A percentile compares a stretch with the other conserved stretches of the same genome.
Conservation (phyloP, 2,888 invertebrate genomes). For the Chymomyza caudatula region DNA sequence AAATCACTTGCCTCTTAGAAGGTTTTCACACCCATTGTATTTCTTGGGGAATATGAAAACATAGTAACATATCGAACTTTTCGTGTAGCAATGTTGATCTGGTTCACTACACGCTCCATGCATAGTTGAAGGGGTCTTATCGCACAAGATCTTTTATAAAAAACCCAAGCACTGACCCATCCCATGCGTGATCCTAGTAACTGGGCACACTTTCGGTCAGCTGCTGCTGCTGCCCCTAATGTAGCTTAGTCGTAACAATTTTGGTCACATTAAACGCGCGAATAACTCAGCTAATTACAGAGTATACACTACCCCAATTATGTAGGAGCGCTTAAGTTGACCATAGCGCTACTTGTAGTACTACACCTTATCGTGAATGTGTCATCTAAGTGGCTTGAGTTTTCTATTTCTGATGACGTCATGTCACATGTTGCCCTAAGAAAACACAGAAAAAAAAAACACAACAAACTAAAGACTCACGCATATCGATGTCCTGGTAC, state of each 20-base stretch:
- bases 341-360: conserved; percentile 31
- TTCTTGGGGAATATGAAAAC: too few relatives aligned
- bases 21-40: too few relatives aligned
- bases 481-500: conserved; percentile 51
- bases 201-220: background rate
- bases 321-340: conserved; percentile 13
- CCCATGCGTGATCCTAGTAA: too few relatives aligned
- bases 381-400: background rate
- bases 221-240: background rate
- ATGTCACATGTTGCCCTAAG: conserved; percentile 55
- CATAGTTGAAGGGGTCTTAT: too few relatives aligned
- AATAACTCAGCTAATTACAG: conserved; percentile 60
- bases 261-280: conserved; percentile 56
- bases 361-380: conserved; percentile 29
- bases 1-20: too few relatives aligned
- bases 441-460: background rate
- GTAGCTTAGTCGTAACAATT: conserved; percentile 23
- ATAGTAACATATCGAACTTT: too few relatives aligned
- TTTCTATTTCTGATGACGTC: conserved; percentile 48
- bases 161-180: background rate
- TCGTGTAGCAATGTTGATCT: too few relatives aligned
- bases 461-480: conserved; percentile 42
- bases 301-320: background rate
- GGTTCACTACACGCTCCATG: too few relatives aligned
- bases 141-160: background rate